Base-by-base conservation (phyloP, 53 echinoderm and acorn worm genomes). In the Crossaster papposus region DNA sequence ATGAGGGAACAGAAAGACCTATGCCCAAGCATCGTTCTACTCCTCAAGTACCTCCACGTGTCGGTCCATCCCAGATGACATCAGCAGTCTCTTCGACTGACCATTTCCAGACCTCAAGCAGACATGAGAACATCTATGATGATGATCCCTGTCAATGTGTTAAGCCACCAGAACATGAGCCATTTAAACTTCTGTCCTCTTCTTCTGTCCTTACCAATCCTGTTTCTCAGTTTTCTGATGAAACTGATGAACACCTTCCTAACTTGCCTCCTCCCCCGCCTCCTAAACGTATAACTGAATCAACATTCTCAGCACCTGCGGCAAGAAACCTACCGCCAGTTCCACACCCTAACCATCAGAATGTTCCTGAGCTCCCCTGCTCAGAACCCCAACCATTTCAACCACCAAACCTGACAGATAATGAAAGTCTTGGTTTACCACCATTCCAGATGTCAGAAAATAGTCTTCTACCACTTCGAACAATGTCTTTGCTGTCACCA, bases 191-290 rank as follows among this genome's bases (percentile, higher is more conserved):
- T 30, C 74, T 83, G 22, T 23, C 68, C 15, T 70, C 83, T 36
- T 70, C 83, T n/a, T 51, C 70, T 32, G 23, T 85, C 31, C n/a
- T 85, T 32, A 73, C 54, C 29, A 30, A 32, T 31, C 20, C 85
- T 23, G 33, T 33, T 1, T 12, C 83, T 83, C 68, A 36, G 28
- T 64, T 6, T 23, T 32, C 35, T 35, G 28, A 34, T 30, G 2
- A 10, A 71, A 53, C 13, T 18, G 72, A 54, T 51, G 74, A 85
- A 14, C 18, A 55, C 23, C n/a, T 77, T 62, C 77, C 87, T 14
- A 18, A 58, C 36, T 58, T 90, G 54, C 83, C 90, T 51, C 83
- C 74, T 72, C 90, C 90, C 8, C 90, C 90, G 12, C 90, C 82
- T 28, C 73, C 80, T 34, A 90, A 64, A 32, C 68, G 52, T 12